Percentiles rank a stretch among this genome's conserved stretches.
Conservation (phyloP, 2,113 vertebrate species). For the Siniperca knerii region DNA sequence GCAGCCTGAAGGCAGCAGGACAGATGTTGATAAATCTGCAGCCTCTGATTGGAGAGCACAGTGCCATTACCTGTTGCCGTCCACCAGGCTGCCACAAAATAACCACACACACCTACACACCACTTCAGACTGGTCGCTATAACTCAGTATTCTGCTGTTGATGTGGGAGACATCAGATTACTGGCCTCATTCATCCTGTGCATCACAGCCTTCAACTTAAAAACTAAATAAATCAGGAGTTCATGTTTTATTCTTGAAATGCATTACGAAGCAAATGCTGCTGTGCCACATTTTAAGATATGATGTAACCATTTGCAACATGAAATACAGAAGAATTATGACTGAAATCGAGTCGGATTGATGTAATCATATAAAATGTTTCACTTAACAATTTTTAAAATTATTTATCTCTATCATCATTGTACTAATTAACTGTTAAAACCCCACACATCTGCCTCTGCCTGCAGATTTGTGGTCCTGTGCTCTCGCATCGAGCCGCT, state of each 20-base stretch:
- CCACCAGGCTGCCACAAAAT: background rate
- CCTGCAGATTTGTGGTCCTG: too few relatives aligned
- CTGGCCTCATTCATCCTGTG: background rate
- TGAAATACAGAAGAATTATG: background rate
- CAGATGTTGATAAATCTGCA: background rate
- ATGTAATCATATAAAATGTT: background rate
- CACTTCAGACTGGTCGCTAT: background rate
- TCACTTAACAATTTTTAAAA: background rate
- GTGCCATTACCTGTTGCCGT: background rate
- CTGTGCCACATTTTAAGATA: background rate
- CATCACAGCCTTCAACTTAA: too few relatives aligned
- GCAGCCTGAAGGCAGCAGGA: background rate
- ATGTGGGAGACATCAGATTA: background rate
- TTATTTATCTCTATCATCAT: background rate
- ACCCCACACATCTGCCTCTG: too few relatives aligned
- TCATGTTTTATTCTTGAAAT: background rate
- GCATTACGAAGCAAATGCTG: background rate
- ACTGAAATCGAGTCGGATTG: background rate
- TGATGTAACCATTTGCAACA: background rate
- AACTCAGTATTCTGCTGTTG: background rate
- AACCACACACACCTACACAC: background rate
- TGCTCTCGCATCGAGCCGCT: too few relatives aligned
- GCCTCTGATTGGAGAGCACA: background rate
- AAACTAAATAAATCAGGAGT: background rate
- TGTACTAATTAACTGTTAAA: background rate